These are phyloP conservation scores for Pseudorasbora parva DNA, from an alignment of 2,113 vertebrate species.

Conservation along the genomic window DNA sequence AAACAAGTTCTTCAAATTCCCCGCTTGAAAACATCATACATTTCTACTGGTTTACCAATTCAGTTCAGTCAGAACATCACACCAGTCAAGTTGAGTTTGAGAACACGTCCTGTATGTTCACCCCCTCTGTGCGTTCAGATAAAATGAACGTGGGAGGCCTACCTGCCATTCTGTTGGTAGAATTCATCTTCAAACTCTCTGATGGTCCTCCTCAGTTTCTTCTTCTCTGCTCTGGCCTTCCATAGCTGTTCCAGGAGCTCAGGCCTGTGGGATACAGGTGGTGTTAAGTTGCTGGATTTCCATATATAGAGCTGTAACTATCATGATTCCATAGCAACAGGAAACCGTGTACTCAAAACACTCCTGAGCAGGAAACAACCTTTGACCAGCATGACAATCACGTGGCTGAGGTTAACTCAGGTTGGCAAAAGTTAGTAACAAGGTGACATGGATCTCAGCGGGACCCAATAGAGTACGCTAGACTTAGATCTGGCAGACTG, in stretches of 20 bases:
- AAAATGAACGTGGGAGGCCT: not conserved
- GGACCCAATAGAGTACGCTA: not conserved
- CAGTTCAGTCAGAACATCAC: too few species aligned
- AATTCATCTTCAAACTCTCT: slow-evolving; percentile 94
- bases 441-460: slow-evolving; percentile 28
- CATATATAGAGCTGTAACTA: not conserved
- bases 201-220: slow-evolving; percentile 92
- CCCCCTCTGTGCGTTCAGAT: not conserved
- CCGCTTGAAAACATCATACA: not conserved
- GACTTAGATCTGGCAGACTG: not conserved
- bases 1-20: not conserved
- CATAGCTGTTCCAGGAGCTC: slow-evolving; percentile 98
- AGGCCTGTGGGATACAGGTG: slow-evolving; percentile 79
- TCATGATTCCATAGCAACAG: not conserved
- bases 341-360: slow-evolving; percentile 11
- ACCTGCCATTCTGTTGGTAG: slow-evolving; percentile 97
- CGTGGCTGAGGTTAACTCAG: not conserved
- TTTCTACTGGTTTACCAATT: not conserved
- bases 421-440: not conserved
- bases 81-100: too few species aligned
- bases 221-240: slow-evolving; percentile 96
- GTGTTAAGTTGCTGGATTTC: not conserved
- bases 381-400: not conserved
- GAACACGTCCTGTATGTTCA: not conserved
- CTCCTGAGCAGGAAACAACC: not conserved